phyloP scores from a whole-genome alignment of 2,888 invertebrate species.

The Chorisops tibialis region DNA sequence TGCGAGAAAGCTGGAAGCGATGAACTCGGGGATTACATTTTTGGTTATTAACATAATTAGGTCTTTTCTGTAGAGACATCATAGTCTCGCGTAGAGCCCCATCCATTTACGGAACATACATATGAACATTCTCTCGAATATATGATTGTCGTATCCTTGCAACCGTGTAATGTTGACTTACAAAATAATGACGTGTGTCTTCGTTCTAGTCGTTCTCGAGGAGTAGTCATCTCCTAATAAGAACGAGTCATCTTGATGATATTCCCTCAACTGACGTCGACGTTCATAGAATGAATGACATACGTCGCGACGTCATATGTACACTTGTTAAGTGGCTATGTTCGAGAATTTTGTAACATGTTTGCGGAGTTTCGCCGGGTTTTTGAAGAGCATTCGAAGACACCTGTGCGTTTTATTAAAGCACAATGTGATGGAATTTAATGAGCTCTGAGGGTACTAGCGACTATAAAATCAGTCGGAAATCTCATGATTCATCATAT shows the following conservation, averaged over 20 bases:
- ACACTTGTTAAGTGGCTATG: conserved; percentile 13
- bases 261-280: conserved; percentile 5
- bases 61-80: conserved; percentile 20
- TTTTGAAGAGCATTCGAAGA: conserved; percentile 14
- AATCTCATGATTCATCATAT: no score
- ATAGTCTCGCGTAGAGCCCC: conserved; percentile 12
- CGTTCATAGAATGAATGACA: conserved; percentile 29
- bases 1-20: conserved; percentile 28
- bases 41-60: conserved; percentile 35
- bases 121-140: conserved; percentile 21
- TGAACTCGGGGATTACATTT: conserved; percentile 33
- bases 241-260: conserved; percentile 5
- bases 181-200: conserved; percentile 24
- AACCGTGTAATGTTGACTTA: conserved; percentile 19
- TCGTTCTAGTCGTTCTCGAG: conserved; percentile 7
- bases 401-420: conserved; percentile 20
- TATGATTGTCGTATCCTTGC: conserved; percentile 16
- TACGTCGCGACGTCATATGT: conserved; percentile 30
- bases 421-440: conserved; percentile 8
- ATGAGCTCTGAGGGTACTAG: not conserved
- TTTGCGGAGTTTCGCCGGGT: not conserved
- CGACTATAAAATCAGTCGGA: no score
- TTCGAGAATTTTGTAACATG: conserved; percentile 13
- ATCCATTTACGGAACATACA: conserved; percentile 8
- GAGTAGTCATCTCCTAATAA: conserved; percentile 15